A percentile compares a stretch with the other conserved stretches of the same genome.
phyloP scores from a whole-genome alignment of 2,888 invertebrate genomes.

The Thecocarcelia acutangulata region DNA sequence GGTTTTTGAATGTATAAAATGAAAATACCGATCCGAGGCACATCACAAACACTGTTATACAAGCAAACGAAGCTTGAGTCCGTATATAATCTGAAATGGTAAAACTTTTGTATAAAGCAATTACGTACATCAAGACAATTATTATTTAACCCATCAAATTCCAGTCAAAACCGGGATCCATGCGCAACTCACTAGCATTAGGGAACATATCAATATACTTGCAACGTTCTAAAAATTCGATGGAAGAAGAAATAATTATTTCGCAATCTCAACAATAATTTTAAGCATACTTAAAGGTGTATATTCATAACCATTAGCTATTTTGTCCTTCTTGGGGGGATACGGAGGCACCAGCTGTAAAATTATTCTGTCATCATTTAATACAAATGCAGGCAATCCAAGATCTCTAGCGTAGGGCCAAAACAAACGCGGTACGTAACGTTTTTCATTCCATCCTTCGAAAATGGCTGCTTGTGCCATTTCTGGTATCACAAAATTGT shows the following conservation, averaged over 20 bases:
- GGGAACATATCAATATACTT: constrained; percentile 85
- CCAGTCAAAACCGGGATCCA: constrained; percentile 83
- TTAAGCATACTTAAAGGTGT: constrained; percentile 74
- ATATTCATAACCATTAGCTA: constrained; percentile 78
- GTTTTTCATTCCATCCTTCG: constrained; percentile 77
- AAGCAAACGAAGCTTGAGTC: constrained; percentile 91
- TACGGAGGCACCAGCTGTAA: constrained; percentile 78
- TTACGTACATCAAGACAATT: neutral
- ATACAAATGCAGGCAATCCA: constrained; percentile 77
- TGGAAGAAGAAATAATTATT: constrained; percentile 18
- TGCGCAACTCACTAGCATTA: constrained; percentile 82
- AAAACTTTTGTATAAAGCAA: neutral
- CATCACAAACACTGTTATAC: constrained; percentile 91
- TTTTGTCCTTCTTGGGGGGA: constrained; percentile 77
- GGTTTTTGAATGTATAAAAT: constrained; percentile 91
- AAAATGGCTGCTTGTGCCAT: constrained; percentile 78
- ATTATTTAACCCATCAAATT: constrained; percentile 83
- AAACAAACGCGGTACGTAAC: constrained; percentile 76
- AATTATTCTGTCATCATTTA: constrained; percentile 76
- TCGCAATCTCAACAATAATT: neutral
- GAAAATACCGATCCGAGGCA: constrained; percentile 91
- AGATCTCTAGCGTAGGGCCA: constrained; percentile 79
- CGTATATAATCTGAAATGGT: constrained; percentile 87
- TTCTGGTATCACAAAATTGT: constrained; percentile 80
- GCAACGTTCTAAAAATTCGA: constrained; percentile 82